phyloP scores from a whole-genome alignment of 2,797 vertebrate genomes.

The Taeniopygia guttata region DNA sequence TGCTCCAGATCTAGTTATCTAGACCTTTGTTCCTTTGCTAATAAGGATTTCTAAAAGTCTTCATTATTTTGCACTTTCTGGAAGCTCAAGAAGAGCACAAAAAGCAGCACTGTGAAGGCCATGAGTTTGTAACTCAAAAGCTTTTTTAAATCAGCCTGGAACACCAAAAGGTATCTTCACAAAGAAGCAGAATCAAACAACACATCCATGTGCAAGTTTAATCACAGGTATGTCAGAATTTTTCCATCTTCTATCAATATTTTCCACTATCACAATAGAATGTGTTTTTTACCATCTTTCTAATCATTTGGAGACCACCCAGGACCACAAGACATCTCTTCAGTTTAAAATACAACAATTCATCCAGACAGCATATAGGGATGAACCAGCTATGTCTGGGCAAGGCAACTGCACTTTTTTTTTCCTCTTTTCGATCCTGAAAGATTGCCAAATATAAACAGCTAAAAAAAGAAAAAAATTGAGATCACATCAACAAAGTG shows the following conservation, averaged over 20 bases:
- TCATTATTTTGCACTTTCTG: background rate
- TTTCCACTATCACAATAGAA: background rate
- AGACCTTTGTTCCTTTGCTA: background rate
- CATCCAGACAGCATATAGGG: background rate
- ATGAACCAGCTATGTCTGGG: background rate
- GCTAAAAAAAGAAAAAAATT: background rate
- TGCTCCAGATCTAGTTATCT: background rate
- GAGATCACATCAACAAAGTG: background rate
- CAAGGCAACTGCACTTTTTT: background rate
- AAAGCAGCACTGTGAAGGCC: background rate
- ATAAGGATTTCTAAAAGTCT: background rate
- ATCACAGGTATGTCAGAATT: background rate
- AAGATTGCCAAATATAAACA: constrained; percentile 37
- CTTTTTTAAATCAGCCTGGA: background rate
- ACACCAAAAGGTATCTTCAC: background rate
- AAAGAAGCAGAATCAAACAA: background rate
- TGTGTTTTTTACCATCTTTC: background rate
- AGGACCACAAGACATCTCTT: background rate
- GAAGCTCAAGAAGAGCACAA: background rate
- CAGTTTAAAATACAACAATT: background rate
- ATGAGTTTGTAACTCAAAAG: background rate
- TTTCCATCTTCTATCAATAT: background rate
- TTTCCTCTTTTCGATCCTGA: background rate
- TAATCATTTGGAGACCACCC: background rate
- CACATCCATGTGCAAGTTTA: background rate